phyloP scores from a whole-genome alignment of 1,140 invertebrate species.

The Metaphire vulgaris region DNA sequence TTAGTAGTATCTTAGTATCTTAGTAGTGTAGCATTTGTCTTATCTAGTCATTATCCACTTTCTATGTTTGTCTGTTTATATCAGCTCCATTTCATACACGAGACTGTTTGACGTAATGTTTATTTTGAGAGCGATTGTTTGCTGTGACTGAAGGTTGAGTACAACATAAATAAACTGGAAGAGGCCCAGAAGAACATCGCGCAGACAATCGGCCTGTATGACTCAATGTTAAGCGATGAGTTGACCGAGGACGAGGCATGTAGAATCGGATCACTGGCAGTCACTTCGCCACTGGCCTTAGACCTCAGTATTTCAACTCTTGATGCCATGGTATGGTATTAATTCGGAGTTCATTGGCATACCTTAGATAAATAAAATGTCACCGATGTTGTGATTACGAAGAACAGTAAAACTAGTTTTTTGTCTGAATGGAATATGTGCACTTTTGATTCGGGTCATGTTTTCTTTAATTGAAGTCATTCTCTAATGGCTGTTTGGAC shows the following conservation, averaged over 20 bases:
- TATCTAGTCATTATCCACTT: too few relatives aligned
- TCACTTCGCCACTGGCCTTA: constrained; percentile 9
- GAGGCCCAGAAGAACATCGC: constrained; percentile 13
- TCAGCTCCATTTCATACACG: too few relatives aligned
- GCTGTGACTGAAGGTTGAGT: constrained; percentile 7
- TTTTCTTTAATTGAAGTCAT: not conserved
- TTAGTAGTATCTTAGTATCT: too few relatives aligned
- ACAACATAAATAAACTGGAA: constrained; percentile 13
- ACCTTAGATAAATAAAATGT: not conserved
- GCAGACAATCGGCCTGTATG: constrained; percentile 1
- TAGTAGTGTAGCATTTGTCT: too few relatives aligned
- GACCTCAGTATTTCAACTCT: constrained; percentile 10
- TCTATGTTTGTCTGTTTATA: too few relatives aligned
- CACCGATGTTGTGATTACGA: not conserved
- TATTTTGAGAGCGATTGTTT: too few relatives aligned
- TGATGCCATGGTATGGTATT: constrained; percentile 15
- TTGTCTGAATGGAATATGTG: not conserved
- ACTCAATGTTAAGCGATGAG: constrained; percentile 17
- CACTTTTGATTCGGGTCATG: not conserved
- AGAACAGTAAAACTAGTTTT: not conserved
- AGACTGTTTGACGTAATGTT: too few relatives aligned
- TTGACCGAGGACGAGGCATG: constrained; percentile 13
- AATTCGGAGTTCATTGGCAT: not conserved
- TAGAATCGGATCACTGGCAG: not conserved
- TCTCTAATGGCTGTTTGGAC: not conserved